A percentile compares a stretch with the other conserved stretches of the same genome.
phyloP scores from a whole-genome alignment of 2,888 invertebrate species.

The Trichopoda pennipes region DNA sequence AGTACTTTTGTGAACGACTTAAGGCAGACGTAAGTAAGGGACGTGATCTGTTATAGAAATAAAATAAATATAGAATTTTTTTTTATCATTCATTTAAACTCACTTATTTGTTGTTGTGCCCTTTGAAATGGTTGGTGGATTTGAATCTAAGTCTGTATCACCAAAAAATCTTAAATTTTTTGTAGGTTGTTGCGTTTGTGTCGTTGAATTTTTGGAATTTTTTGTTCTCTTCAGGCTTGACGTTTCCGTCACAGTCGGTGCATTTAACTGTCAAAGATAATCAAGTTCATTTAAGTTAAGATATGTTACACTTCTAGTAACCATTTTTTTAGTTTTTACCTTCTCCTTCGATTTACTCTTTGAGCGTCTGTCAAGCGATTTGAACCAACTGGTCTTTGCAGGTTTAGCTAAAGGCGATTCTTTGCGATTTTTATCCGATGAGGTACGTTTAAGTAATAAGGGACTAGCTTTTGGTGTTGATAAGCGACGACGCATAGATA shows the following conservation, averaged over 20 bases:
- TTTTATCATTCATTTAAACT: conserved; percentile 17
- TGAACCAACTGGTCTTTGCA: conserved; percentile 88
- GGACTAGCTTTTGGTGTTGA: conserved; percentile 89
- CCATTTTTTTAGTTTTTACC: conserved; percentile 67
- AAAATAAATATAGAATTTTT: not conserved
- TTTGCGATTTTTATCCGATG: conserved; percentile 80
- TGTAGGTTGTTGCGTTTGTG: conserved; percentile 70
- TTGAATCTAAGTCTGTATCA: conserved; percentile 90
- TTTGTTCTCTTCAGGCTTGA: conserved; percentile 77
- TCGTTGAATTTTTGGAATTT: conserved; percentile 64
- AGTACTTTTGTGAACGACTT: conserved; percentile 77
- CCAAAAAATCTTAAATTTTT: conserved; percentile 92
- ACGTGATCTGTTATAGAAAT: conserved; percentile 72
- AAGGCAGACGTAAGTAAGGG: conserved; percentile 71
- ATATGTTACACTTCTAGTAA: too few relatives aligned
- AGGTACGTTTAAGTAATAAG: conserved; percentile 83
- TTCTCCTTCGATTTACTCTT: conserved; percentile 84
- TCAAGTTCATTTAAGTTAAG: not conserved
- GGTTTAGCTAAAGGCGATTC: conserved; percentile 81
- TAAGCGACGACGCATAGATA: conserved; percentile 87
- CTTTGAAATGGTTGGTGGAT: conserved; percentile 83
- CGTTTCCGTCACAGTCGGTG: conserved; percentile 73
- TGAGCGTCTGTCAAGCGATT: conserved; percentile 87
- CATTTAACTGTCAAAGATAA: conserved; percentile 72
- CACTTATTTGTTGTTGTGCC: conserved; percentile 75